Evolutionary conservation across 2,888 invertebrate genomes (phyloP).

Genomic region (Homarus gammarus): DNA sequence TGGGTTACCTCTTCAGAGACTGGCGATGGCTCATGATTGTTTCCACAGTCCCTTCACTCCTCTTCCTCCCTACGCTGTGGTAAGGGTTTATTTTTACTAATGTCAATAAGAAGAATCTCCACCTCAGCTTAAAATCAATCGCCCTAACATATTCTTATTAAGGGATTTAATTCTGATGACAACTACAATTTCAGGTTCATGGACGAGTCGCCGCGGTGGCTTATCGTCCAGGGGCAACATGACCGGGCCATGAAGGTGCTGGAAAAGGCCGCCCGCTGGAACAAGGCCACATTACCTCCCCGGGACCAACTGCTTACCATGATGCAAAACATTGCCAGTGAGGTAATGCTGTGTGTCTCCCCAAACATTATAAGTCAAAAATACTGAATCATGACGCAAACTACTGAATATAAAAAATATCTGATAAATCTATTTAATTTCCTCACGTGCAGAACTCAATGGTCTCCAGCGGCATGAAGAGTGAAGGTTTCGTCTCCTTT

Average conservation of each 20-base stretch:
- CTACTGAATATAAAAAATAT: too few species aligned
- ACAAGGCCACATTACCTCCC: constrained; percentile 40
- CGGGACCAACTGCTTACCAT: constrained; percentile 19
- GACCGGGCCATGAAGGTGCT: constrained; percentile 52
- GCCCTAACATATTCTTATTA: too few species aligned
- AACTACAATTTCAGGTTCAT: constrained; percentile 52
- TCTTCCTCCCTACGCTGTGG: constrained; percentile 53
- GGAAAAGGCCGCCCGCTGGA: constrained; percentile 44
- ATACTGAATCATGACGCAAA: too few species aligned
- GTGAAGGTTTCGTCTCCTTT: not conserved
- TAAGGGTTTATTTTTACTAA: constrained; percentile 11
- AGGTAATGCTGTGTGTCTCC: too few species aligned
- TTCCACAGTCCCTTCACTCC: constrained; percentile 33
- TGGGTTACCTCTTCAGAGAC: constrained; percentile 56
- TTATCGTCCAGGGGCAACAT: constrained; percentile 59
- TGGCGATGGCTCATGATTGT: constrained; percentile 63
- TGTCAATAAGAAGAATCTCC: too few species aligned
- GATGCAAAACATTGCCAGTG: constrained; percentile 22
- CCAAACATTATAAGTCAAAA: too few species aligned
- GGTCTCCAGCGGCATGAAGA: not conserved
- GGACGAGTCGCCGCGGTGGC: constrained; percentile 70
- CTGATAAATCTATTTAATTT: too few species aligned
- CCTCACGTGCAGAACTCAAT: too few species aligned
- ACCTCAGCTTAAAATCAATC: too few species aligned
- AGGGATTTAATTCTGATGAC: too few species aligned